Evolutionary conservation across 2,797 vertebrate species (phyloP).

Genomic region (Halcyon badia): DNA sequence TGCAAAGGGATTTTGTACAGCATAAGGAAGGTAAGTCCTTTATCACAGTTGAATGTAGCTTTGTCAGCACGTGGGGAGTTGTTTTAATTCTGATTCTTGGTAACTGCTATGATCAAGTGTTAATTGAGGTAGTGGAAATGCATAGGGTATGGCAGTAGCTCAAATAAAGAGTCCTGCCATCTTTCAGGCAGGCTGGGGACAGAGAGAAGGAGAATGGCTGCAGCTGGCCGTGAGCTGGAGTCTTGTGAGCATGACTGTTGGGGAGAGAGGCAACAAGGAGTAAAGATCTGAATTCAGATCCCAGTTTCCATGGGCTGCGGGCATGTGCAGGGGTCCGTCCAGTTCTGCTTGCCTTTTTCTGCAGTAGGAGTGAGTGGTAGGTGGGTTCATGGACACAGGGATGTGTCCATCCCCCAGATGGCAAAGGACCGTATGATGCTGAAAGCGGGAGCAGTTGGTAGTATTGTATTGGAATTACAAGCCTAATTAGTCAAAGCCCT

Average conservation of each 20-base stretch:
- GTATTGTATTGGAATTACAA: neutral
- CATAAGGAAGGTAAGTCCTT: neutral
- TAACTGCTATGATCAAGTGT: rapidly evolving
- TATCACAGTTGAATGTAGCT: neutral
- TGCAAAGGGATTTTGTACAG: neutral
- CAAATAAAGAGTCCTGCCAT: neutral
- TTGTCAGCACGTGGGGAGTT: neutral
- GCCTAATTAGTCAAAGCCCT: neutral
- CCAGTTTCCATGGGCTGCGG: neutral
- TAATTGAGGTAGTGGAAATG: neutral
- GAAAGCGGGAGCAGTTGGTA: neutral
- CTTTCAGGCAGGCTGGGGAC: neutral
- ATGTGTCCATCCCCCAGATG: neutral
- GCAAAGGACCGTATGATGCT: neutral
- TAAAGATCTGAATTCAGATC: neutral
- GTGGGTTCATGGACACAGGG: neutral
- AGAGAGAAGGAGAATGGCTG: neutral
- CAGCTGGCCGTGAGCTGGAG: neutral
- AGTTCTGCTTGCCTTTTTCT: neutral
- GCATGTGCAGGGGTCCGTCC: rapidly evolving
- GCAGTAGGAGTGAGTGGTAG: neutral
- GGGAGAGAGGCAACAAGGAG: neutral
- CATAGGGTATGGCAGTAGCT: neutral
- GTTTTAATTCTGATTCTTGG: neutral
- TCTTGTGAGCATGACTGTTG: rapidly evolving